Evolutionary conservation across 2,113 vertebrate species (phyloP), one percentile per base, ranked within the genome.

Genomic region (Puntigrus tetrazona): DNA sequence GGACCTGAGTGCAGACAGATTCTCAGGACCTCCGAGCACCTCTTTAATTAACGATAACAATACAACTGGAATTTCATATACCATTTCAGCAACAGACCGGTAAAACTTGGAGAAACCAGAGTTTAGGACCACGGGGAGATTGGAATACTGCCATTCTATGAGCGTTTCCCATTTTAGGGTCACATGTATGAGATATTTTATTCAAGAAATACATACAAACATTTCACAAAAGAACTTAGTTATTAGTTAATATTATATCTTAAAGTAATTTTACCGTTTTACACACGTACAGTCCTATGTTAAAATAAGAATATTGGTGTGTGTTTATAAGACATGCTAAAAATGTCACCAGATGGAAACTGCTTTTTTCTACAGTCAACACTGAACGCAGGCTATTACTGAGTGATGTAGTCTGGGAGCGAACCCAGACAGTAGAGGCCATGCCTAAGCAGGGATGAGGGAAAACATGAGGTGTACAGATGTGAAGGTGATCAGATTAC

Each of bases 401-500:
- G 29, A n/a, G 29, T 70, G 63, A 81, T 81, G 52, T 34, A 45
- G 45, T 36, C 78, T 80, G 22, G 63, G 79, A 38, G 43, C 5
- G 3, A 13, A 25, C 76, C 34, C 65, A 41, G 73, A 47, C 72
- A 75, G 43, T 55, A 47, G 47, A 77, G 52, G 47, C 18, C 74
- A 77, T 31, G 29, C 18, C 50, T 57, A 57, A 78, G 57, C 9
- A 25, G 50, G 75, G 75, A 78, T 57, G 75, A 78, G 34, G 47
- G 29, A 76, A 45, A 78, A 70, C 79, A 81, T 81, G 47, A 70
- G 78, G 65, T 52, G 4, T 47, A n/a, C 52, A 73, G 55, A 84
- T 88, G 84, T 90, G 85, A 73, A 34, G 57, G 79, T 85, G 88
- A 86, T 91, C 87, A 85, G 86, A 70, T 72, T 76, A 86, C 87